Evolutionary conservation across 2,113 vertebrate genomes (phyloP).

Genomic region (Cariama cristata): DNA sequence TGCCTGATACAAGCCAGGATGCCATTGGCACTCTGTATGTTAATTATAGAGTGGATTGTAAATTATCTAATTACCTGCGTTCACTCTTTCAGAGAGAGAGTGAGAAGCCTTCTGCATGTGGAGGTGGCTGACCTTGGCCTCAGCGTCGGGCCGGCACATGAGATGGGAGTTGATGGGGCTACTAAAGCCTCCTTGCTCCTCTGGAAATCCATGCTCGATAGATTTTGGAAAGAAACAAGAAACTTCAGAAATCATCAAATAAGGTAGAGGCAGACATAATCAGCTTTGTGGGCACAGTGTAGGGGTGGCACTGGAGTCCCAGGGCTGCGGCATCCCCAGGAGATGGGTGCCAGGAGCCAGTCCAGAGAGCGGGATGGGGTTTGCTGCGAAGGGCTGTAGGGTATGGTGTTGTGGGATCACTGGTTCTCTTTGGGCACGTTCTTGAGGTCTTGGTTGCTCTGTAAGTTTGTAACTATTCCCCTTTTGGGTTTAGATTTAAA

Average conservation of each 20-base stretch:
- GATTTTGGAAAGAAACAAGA: neutral
- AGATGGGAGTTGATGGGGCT: neutral
- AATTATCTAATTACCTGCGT: neutral
- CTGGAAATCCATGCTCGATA: neutral
- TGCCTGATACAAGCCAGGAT: too few relatives aligned
- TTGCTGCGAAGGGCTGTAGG: neutral
- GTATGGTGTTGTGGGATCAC: fast-evolving
- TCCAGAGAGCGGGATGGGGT: fast-evolving
- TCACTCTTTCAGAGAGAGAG: neutral
- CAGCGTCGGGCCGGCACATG: fast-evolving
- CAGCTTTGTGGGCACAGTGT: fast-evolving
- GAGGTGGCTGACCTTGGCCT: neutral
- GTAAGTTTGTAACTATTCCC: neutral
- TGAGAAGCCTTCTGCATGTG: neutral
- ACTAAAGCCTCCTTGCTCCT: neutral
- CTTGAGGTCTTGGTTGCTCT: neutral
- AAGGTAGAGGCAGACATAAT: neutral
- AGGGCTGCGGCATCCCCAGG: neutral
- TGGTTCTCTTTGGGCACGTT: neutral
- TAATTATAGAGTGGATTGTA: neutral
- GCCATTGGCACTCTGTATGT: neutral
- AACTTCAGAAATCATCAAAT: neutral
- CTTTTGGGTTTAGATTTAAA: neutral
- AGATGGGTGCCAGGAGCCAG: neutral
- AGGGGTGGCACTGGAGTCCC: neutral